Evolutionary conservation across 2,797 vertebrate genomes (phyloP).

Genomic region (Ataeniobius toweri): DNA sequence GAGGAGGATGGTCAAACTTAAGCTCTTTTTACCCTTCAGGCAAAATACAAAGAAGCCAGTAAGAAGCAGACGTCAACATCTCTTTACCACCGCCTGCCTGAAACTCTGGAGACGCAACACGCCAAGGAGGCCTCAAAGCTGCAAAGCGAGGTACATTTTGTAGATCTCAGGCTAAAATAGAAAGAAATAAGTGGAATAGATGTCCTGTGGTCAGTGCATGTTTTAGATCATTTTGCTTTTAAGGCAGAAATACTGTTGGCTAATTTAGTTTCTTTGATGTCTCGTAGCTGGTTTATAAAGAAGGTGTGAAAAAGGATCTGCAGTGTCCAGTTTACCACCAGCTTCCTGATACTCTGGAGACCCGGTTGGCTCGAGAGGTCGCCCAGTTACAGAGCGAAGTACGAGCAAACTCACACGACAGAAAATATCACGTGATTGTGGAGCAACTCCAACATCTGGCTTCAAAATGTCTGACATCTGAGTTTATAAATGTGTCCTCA

Average conservation of each 20-base stretch:
- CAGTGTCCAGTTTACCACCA: conserved; percentile 64
- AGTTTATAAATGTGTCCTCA: too few species aligned
- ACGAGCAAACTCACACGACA: background rate
- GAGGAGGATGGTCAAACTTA: background rate
- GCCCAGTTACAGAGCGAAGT: conserved; percentile 69
- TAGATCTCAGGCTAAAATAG: too few species aligned
- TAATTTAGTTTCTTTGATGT: background rate
- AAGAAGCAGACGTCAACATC: conserved; percentile 78
- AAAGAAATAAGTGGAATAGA: background rate
- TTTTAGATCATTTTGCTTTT: too few species aligned
- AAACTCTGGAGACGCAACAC: conserved; percentile 86
- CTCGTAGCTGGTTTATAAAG: conserved; percentile 73
- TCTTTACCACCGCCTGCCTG: conserved; percentile 86
- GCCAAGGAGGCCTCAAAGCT: conserved; percentile 84
- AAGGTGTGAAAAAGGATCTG: conserved; percentile 52
- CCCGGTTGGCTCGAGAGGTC: conserved; percentile 62
- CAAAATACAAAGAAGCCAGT: conserved; percentile 85
- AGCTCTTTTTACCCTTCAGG: conserved; percentile 61
- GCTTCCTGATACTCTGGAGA: conserved; percentile 68
- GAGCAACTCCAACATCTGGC: too few species aligned
- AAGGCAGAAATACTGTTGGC: background rate
- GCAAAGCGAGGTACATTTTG: conserved; percentile 77
- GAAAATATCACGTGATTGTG: background rate
- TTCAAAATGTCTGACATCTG: too few species aligned
- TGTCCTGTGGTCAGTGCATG: background rate